Evolutionary conservation across 2,888 invertebrate genomes (phyloP), one percentile per base, ranked within the genome.

Genomic region (Colletes collaris): DNA sequence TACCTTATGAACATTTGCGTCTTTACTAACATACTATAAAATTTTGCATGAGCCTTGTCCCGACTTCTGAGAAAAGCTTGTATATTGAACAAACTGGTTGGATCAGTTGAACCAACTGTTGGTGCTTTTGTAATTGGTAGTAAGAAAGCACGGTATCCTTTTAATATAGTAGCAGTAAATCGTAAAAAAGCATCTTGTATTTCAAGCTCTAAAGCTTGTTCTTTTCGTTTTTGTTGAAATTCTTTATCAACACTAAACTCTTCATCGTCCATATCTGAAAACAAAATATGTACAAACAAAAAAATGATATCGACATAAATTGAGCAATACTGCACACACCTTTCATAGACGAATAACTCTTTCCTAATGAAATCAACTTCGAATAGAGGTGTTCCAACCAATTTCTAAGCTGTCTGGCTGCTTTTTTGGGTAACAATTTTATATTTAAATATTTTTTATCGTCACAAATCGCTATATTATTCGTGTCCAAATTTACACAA

Each of bases 401-500:
- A 85, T 96, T 95, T 83, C 96, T 95, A 62, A 99, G 94, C 75
- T 96, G 95, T 87, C 98, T 96, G 2, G 97, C 96, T 69, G 99
- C 96, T 90, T 97, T 96, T 93, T 98, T 98, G 0, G 98, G 98
- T 86, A 98, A 93, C 74, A 98, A 90, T 93, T 98, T 98, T 2
- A 95, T 93, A 72, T 95, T 96, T 89, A 98, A 94, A 91, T 96
- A 95, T 87, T 96, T 95, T 92, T 98, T 98, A 73, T 97, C 96
- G 91, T 98, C 98, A 90, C 98, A 97, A 83, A 98, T 96, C 81
- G 98, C 98, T 81, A 99, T 98, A 88, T 98, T 98, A 92, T 98
- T 98, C 0, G 99, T 99, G 92, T 99, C 99, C 91, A 99, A 95
- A 94, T 99, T 99, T 64, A 99, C 97, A 93, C 99, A 99, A 65